These are phyloP conservation scores for Gasteruption jaculator DNA, from an alignment of 2,888 invertebrate genomes.

Conservation along the genomic window DNA sequence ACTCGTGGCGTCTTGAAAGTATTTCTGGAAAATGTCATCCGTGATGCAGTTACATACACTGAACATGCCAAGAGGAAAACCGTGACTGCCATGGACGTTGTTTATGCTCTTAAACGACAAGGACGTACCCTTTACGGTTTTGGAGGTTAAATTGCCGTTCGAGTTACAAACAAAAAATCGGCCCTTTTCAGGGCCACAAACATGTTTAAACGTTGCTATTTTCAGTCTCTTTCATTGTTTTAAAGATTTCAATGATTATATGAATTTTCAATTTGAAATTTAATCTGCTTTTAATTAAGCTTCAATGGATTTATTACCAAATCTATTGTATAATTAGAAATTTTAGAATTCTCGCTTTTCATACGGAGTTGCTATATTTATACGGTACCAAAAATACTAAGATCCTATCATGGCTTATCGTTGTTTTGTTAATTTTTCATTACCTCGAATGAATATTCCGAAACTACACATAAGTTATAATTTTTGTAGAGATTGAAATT, in stretches of 20 bases:
- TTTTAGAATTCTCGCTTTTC: no score
- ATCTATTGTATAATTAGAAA: background rate
- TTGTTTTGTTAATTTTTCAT: no score
- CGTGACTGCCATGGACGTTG: conserved; percentile 81
- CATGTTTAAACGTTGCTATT: no score
- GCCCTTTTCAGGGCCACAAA: conserved; percentile 15
- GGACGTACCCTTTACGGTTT: conserved; percentile 77
- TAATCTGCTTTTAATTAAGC: background rate
- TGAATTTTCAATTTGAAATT: no score
- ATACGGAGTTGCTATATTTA: no score
- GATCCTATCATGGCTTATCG: no score
- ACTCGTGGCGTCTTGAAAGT: conserved; percentile 71
- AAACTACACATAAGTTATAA: no score
- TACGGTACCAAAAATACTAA: no score
- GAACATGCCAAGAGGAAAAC: conserved; percentile 84
- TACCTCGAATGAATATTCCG: no score
- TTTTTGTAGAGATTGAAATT: no score
- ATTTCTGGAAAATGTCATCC: conserved; percentile 76
- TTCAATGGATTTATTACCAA: background rate
- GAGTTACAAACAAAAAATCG: conserved; percentile 1
- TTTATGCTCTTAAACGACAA: conserved; percentile 76
- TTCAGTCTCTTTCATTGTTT: no score
- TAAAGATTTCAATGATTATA: no score
- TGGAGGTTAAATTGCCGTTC: conserved; percentile 56
- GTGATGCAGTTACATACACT: conserved; percentile 77